Base-by-base conservation (phyloP, 1,140 invertebrate species). In the Brachionus paranguensis region DNA sequence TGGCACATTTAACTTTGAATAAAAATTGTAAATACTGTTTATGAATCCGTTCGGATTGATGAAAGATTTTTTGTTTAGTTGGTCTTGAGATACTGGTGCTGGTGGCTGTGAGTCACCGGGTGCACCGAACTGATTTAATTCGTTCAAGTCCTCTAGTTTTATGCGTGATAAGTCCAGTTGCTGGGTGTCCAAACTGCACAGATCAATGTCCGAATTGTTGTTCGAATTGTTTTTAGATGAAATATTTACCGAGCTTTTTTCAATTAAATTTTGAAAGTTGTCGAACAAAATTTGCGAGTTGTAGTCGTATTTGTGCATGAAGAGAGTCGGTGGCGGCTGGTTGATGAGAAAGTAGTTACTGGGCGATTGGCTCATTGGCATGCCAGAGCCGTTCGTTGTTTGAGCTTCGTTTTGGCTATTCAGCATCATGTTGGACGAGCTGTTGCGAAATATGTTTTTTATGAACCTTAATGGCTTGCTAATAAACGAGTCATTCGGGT, bases 91-190 rank as follows among this genome's bases (percentile, higher is more conserved):
- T 20, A 17, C 1, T 11, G 47, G 27, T 20, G 20, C 2, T 12
- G 11, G 3, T 24, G 41, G 5, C 11, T 53, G 12, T 2, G 20
- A 2, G 10, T 76, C 33, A 20, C 14, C 27, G 3, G 65, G 12
- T 37, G 6, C 5, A 20, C 20, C 17, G 53, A 60, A 60, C 20
- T 60, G 37, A 33, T 50, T 50, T 50, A 76, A 29, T 10, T 81
- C 78, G 24, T 81, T 55, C 24, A 81, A 64, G 27, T 81, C 78
- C 64, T 81, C 78, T 27, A 81, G 53, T 81, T 81, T 81, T 37
- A 81, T 81, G 2, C 64, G 53, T 3, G 41, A 47, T 4, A 76
- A 76, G 20, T 81, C 78, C 7, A 81, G n/a, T 12, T 81, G 50
- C 5, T 60, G 29, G 1, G 20, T 20, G 37, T 81, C 64, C n/a